Evolutionary conservation across 1,140 invertebrate genomes (phyloP), one percentile per base, ranked within the genome.

Genomic region (Battus philenor): DNA sequence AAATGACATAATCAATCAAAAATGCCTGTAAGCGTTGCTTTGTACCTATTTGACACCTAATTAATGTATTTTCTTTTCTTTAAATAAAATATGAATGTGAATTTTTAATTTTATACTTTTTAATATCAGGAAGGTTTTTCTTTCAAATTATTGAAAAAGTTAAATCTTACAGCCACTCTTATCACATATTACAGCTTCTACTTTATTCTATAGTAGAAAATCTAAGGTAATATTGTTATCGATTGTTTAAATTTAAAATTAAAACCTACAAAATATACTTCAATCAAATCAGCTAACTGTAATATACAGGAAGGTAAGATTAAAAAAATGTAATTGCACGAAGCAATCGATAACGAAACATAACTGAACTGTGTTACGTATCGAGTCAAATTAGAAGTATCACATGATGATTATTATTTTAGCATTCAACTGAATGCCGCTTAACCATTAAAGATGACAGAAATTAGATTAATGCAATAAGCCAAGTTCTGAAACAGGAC

Each of bases 201-300:
- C 65, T 72, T 73, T 67, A 57, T 59, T 75, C 70, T 82, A 80
- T 54, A 50, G 79, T 85, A 85, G 77, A 85, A 85, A 85, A 85
- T 82, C 81, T 85, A 85, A 70, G 61, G 73, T 73, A 78, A 73
- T 55, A 62, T 47, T 62, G 24, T 78, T 70, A 75, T 65, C 68
- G 72, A 61, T 58, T 65, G 68, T 69, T 66, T 77, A 74, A 62
- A 63, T 71, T 68, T 65, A 69, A 76, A 77, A 68, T 68, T 51
- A 71, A 72, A 10, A 61, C 61, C 67, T 77, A 81, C 67, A 59
- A 70, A 78, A 59, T 68, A 71, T 62, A 71, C 55, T 68, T 68
- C 45, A 53, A 51, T 63, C 65, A 39, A 34, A 50, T 68, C 56
- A 47, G 27, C 54, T 73, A 66, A 63, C 59, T 68, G 56, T 69